Evolutionary conservation across 2,888 invertebrate species (phyloP), one percentile per base, ranked within the genome.

Genomic region (Pomacea canaliculata): DNA sequence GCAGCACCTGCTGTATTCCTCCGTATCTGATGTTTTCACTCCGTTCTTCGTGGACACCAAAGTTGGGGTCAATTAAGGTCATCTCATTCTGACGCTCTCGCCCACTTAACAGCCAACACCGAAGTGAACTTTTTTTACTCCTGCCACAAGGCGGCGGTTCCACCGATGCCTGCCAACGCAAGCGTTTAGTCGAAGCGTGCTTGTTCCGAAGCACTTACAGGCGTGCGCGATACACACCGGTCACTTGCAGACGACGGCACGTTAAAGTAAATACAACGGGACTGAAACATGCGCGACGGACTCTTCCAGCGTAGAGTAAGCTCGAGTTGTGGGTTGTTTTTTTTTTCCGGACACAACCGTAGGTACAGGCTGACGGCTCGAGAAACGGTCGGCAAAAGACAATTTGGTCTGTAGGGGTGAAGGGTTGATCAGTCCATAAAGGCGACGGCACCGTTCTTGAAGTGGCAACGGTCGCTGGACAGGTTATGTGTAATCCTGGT

Each of bases 11-110:
- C 60, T 46, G 48, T 67, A 48, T 62, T 27, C 67, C 69, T 51
- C 37, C 51, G 74, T 59, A 59, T 49, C 19, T 72, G 76, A 65
- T 10, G 63, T 27, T 56, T 10, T 63, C 63, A 63, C n/a, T 63
- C 63, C 63, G 63, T 63, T 27, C 27, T 70, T 77, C 73, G 73
- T 71, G 72, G 76, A 56, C 70, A 69, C 72, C 63, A 69, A 71
- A 73, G 78, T 71, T n/a, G 56, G 70, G 79, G 80, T 80, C 79
- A 79, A 74, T 69, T 78, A 62, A 76, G 80, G 81, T 80, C 80
- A 78, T 77, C 68, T 13, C n/a, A 62, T 63, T 62, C 78, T 69
- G 48, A 71, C 74, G 80, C 77, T 77, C 78, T 76, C 76, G 78
- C 76, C 80, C 78, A 77, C 70, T 78, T 70, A 76, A 27, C 66